Conservation (phyloP, 2,797 vertebrate genomes). For the Eupleurogrammus muticus region DNA sequence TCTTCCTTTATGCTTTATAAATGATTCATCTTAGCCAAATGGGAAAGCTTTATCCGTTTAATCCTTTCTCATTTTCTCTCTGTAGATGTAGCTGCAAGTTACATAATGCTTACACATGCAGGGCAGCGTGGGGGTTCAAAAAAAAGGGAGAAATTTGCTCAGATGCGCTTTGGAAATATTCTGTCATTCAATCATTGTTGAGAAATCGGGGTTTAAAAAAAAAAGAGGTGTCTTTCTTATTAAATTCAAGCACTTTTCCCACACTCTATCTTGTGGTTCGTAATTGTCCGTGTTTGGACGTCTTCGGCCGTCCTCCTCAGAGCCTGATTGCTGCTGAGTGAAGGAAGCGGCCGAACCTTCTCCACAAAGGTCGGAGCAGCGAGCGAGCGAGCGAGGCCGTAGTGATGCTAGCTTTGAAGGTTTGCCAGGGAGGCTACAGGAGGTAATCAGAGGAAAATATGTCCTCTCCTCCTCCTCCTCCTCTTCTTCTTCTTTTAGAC, state of each 20-base stretch:
- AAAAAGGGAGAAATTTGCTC: slow-evolving; percentile 28
- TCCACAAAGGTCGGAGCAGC: slow-evolving; percentile 57
- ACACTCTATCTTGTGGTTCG: slow-evolving; percentile 11
- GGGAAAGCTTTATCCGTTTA: slow-evolving; percentile 62
- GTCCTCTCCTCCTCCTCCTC: slow-evolving; percentile 77
- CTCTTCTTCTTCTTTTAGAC: slow-evolving; percentile 80
- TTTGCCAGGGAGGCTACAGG: slow-evolving; percentile 73
- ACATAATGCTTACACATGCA: slow-evolving; percentile 44
- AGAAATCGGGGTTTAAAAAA: slow-evolving; percentile 8
- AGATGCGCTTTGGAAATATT: slow-evolving; percentile 31
- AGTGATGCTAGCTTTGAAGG: slow-evolving; percentile 72
- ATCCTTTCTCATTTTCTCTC: slow-evolving; percentile 54
- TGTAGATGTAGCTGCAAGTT: slow-evolving; percentile 44
- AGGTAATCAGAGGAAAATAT: slow-evolving; percentile 86
- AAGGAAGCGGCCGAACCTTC: slow-evolving; percentile 40
- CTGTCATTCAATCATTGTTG: not conserved
- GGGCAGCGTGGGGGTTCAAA: slow-evolving; percentile 15
- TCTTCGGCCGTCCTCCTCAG: slow-evolving; percentile 20
- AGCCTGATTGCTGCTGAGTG: slow-evolving; percentile 32
- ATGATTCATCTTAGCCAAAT: slow-evolving; percentile 66
- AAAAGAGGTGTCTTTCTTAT: slow-evolving; percentile 11
- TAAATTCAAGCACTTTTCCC: not conserved
- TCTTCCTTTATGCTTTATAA: slow-evolving; percentile 65
- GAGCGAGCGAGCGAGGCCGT: slow-evolving; percentile 47
- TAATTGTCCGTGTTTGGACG: slow-evolving; percentile 37